Base-by-base conservation (phyloP, 2,113 vertebrate species). In the Leuciscus idus region DNA sequence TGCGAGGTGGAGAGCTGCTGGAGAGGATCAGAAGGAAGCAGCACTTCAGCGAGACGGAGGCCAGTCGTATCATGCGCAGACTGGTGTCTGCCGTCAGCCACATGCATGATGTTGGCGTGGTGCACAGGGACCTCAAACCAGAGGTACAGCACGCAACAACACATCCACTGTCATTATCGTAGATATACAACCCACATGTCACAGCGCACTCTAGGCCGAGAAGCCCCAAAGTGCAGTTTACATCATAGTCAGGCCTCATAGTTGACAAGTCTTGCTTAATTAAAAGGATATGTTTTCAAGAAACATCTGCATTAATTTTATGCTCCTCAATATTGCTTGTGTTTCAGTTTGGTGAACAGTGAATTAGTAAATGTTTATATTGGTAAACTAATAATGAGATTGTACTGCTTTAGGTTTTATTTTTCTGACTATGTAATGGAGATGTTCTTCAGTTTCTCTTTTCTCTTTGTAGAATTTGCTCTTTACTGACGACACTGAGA, bases 101-200 rank as follows among this genome's bases (percentile, higher is more conserved):
- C 92, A 99, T 99, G 98, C 98, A 99, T 0, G 98, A 99, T 43
- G 98, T 98, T 0, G 98, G 98, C 33, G 98, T 99, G 85, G 97
- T 99, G 85, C 98, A 99, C 26, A 92, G 98, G 79, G 98, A 99
- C 87, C 94, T 99, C 85, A 99, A 99, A 87, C 98, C 98, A 2
- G 98, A 99, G 98, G 98, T 99, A 94, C 78, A 21, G 43, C 21
- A 19, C 7, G 39, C 33, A 68, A n/a, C 43, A 19, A 26, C 79
- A 21, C 79, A 23, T 52, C 48, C 30, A n/a, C 50, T 46, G 55
- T 33, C 48, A 78, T 50, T 55, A 48, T 19, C 9, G 11, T 26
- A 48, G 6, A 43, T 21, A 13, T 75, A 28, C 43, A 75, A 48
- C n/a, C n/a, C 50, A 77, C 26, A n/a, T 70, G 46, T 50, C 62